Conservation (phyloP, 1,140 invertebrate species). For the Uloborus diversus region DNA sequence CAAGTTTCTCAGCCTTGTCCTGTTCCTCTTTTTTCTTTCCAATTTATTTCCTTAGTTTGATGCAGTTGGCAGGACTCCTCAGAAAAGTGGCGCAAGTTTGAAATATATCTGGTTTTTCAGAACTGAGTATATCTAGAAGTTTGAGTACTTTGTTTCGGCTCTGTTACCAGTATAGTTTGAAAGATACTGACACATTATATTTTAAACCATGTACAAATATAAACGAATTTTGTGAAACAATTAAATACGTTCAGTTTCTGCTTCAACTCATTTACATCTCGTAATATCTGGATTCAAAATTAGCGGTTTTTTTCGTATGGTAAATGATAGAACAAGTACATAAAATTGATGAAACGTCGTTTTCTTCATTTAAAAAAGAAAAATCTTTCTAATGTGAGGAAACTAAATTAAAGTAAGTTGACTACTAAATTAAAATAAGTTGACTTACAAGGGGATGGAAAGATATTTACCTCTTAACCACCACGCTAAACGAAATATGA, state of each 20-base stretch:
- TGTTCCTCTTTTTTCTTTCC: slow-evolving; percentile 1
- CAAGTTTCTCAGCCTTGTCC: not conserved
- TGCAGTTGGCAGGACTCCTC: not conserved
- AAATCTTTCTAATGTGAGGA: no score
- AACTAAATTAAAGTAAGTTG: no score
- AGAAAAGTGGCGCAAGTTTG: not conserved
- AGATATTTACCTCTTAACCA: no score
- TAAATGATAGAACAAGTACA: no score
- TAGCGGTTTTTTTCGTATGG: no score
- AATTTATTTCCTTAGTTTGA: slow-evolving; percentile 4
- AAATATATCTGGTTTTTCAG: not conserved
- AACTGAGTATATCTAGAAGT: not conserved
- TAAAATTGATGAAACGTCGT: no score
- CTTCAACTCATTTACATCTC: not conserved
- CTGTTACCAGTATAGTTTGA: not conserved
- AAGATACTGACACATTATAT: not conserved
- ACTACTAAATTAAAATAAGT: no score
- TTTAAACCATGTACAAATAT: not conserved
- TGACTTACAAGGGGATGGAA: no score
- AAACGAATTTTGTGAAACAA: not conserved
- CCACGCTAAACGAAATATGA: no score
- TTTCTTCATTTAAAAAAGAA: no score
- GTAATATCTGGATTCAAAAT: no score
- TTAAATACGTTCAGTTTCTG: not conserved
- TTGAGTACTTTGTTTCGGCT: not conserved